phyloP scores from a whole-genome alignment of 2,113 vertebrate genomes.

The Pachycephala philippinensis region DNA sequence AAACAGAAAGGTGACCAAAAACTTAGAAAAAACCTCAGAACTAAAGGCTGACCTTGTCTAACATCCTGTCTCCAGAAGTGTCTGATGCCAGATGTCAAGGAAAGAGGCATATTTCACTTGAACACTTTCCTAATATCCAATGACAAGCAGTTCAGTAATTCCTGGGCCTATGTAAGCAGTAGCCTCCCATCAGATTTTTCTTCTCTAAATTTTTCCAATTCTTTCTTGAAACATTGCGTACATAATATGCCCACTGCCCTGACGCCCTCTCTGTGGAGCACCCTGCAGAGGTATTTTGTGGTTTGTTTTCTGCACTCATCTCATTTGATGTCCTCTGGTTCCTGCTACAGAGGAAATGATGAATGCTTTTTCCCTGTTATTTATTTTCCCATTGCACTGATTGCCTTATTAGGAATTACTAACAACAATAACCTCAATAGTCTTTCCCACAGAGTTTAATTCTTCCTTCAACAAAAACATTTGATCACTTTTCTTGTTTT shows the following conservation, averaged over 20 bases:
- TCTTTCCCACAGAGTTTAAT: not conserved
- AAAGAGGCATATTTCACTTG: not conserved
- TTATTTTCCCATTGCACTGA: not conserved
- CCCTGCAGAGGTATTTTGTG: not conserved
- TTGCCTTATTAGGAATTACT: not conserved
- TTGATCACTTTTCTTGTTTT: not conserved
- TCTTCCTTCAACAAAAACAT: not conserved
- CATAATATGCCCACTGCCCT: not conserved
- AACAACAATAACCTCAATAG: not conserved
- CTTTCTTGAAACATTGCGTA: not conserved
- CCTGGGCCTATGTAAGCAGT: not conserved
- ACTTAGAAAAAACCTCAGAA: not conserved
- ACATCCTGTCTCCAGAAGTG: not conserved
- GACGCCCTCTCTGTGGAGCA: too few species aligned
- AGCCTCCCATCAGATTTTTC: not conserved
- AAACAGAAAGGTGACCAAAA: not conserved
- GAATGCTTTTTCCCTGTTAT: not conserved
- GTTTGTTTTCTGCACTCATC: not conserved
- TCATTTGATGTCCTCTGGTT: not conserved
- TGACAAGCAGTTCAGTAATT: not conserved
- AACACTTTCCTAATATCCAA: not conserved
- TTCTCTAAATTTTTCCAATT: not conserved
- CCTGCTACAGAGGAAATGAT: not conserved
- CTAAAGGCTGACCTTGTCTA: not conserved
- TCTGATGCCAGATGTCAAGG: not conserved